Percentiles rank a stretch among this genome's conserved stretches.
These are phyloP conservation scores for Hozukius guyotensis DNA, from an alignment of 2,797 vertebrate genomes.

Conservation along the genomic window DNA sequence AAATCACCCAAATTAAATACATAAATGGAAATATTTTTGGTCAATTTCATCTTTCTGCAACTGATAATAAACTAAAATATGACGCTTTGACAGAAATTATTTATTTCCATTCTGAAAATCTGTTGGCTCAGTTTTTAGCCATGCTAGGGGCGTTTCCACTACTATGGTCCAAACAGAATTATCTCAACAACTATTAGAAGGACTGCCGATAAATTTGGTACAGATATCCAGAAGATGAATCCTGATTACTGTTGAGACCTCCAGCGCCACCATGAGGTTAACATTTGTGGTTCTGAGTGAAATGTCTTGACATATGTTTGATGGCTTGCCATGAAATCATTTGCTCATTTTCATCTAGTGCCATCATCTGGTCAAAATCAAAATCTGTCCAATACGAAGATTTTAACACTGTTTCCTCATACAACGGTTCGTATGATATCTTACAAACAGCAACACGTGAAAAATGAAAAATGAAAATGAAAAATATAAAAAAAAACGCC, in stretches of 20 bases:
- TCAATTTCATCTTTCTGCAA: not conserved
- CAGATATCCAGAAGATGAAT: not conserved
- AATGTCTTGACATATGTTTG: not conserved
- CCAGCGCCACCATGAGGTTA: not conserved
- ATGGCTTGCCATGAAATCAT: not conserved
- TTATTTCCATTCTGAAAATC: not conserved
- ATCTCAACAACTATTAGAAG: no score
- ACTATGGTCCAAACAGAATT: no score
- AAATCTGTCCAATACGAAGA: not conserved
- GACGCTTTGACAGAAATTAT: not conserved
- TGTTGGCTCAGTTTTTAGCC: not conserved
- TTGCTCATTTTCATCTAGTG: not conserved
- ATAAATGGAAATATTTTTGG: not conserved
- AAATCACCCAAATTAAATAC: not conserved
- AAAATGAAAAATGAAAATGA: no score
- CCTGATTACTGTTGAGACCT: not conserved
- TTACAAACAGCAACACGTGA: no score
- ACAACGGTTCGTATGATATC: no score
- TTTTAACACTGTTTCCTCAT: no score
- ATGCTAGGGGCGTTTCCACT: no score
- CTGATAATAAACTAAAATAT: not conserved
- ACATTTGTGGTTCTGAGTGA: not conserved
- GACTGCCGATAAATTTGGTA: not conserved
- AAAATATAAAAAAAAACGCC: no score
- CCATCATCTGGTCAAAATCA: not conserved